Conservation (phyloP, 1,140 invertebrate species). For the Ooceraea biroi region DNA sequence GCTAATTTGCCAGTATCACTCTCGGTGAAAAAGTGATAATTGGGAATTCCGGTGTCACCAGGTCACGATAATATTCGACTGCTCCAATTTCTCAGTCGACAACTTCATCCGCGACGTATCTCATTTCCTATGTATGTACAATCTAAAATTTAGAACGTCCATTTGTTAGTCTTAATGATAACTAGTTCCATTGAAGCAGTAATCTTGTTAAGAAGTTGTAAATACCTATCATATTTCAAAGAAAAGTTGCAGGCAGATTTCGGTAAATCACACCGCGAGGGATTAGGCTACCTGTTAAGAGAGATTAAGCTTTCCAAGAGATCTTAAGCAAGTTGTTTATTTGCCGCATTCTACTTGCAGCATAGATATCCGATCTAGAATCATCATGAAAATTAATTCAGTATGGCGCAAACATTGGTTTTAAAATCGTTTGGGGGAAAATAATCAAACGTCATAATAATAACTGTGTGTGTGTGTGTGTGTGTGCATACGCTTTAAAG, state of each 20-base stretch:
- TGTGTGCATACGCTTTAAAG: slow-evolving; percentile 47
- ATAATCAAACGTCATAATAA: slow-evolving; percentile 78
- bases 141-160: not conserved
- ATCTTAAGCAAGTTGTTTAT: not conserved
- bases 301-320: not conserved
- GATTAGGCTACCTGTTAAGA: not conserved
- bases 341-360: not conserved
- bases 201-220: not conserved
- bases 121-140: not conserved
- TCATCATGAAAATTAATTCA: not conserved
- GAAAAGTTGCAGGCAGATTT: not conserved
- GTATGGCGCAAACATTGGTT: not conserved
- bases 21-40: slow-evolving; percentile 6
- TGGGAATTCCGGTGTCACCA: not conserved
- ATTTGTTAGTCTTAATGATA: not conserved
- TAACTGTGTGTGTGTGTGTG: slow-evolving; percentile 52
- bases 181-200: not conserved
- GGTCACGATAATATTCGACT: slow-evolving; percentile 1
- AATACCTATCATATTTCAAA: not conserved
- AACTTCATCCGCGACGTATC: not conserved
- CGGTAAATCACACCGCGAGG: not conserved
- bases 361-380: not conserved
- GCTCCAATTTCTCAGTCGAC: not conserved
- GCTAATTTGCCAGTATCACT: slow-evolving; percentile 13
- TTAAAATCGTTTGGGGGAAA: not conserved